phyloP scores from a whole-genome alignment of 2,888 invertebrate species.

The Stenodera caucasica region DNA sequence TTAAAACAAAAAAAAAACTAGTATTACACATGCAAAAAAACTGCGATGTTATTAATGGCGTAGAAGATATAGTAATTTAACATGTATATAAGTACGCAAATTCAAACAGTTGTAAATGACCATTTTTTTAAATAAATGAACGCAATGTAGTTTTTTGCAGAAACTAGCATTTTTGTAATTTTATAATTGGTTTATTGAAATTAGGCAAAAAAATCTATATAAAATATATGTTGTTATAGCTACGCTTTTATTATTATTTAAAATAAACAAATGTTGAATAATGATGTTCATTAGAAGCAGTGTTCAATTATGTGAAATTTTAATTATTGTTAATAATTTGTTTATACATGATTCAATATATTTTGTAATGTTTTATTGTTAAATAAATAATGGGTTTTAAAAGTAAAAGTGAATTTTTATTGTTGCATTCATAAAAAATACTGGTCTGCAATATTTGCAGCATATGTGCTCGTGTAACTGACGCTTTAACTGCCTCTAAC shows the following conservation, averaged over 20 bases:
- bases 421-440: too few species aligned
- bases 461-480: too few species aligned
- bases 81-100: conserved; percentile 32
- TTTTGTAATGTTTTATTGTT: conserved; percentile 50
- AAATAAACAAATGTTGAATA: conserved; percentile 13
- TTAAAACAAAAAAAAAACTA: background rate
- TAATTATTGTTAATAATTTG: conserved; percentile 45
- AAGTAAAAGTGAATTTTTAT: conserved; percentile 22
- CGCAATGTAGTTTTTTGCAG: conserved; percentile 41
- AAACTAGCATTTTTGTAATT: conserved; percentile 43
- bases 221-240: conserved; percentile 13
- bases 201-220: conserved; percentile 27
- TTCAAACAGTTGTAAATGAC: conserved; percentile 40
- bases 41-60: conserved; percentile 22
- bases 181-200: conserved; percentile 42
- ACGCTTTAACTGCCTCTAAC: too few species aligned
- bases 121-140: conserved; percentile 21
- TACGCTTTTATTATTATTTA: conserved; percentile 25
- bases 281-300: conserved; percentile 30
- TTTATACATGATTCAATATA: conserved; percentile 43
- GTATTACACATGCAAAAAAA: background rate
- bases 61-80: conserved; percentile 14
- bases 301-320: conserved; percentile 39
- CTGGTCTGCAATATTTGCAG: too few species aligned
- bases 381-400: conserved; percentile 49